Conservation (phyloP, 2,113 vertebrate genomes). For the Verasper variegatus region DNA sequence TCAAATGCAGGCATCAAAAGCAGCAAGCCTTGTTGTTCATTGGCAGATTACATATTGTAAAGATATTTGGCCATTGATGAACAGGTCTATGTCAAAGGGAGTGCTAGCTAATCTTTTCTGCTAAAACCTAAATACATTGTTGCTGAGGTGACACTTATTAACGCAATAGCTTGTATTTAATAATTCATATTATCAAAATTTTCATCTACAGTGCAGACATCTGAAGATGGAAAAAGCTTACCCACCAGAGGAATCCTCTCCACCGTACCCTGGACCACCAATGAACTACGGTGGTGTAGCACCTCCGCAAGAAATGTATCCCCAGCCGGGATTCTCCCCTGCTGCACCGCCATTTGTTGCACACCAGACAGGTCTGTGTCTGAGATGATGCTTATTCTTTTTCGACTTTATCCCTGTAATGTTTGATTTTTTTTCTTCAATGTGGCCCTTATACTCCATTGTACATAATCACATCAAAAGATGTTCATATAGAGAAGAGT, state of each 20-base stretch:
- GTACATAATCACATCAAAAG: too few relatives aligned
- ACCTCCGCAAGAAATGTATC: background rate
- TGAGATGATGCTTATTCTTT: too few relatives aligned
- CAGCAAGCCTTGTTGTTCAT: too few relatives aligned
- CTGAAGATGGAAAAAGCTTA: slow-evolving; percentile 69
- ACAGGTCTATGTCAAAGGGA: background rate
- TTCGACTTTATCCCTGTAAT: too few relatives aligned
- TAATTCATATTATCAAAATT: background rate
- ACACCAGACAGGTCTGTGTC: slow-evolving; percentile 53
- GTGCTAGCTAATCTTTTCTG: background rate
- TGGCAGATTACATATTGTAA: too few relatives aligned
- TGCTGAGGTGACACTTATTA: too few relatives aligned
- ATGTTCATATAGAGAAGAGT: too few relatives aligned
- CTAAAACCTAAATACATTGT: background rate
- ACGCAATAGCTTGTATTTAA: too few relatives aligned
- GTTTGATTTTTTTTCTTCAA: too few relatives aligned
- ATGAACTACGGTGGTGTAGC: slow-evolving; percentile 6
- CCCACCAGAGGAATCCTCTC: slow-evolving; percentile 49
- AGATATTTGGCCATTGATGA: too few relatives aligned
- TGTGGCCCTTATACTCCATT: too few relatives aligned
- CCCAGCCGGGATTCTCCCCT: background rate
- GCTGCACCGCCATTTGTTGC: slow-evolving; percentile 23
- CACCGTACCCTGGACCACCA: slow-evolving; percentile 69
- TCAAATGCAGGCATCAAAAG: too few relatives aligned
- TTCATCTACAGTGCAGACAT: slow-evolving; percentile 4